These are phyloP conservation scores for Perithous albicinctus DNA, from an alignment of 2,888 invertebrate species.

Conservation along the genomic window DNA sequence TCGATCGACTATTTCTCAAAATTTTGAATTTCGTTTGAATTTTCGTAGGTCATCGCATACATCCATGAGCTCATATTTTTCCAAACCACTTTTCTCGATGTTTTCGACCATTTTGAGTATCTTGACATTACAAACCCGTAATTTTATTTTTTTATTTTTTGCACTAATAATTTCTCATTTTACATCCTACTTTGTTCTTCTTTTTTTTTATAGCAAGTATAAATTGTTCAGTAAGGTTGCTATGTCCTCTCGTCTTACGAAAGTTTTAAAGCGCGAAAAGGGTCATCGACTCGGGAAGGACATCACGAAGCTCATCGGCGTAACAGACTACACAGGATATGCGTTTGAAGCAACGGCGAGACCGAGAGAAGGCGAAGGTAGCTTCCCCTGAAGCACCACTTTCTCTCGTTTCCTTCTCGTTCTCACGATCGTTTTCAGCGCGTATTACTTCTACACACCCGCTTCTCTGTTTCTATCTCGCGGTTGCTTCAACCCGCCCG, in stretches of 20 bases:
- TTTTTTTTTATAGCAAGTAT: too few relatives aligned
- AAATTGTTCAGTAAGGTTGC: too few relatives aligned
- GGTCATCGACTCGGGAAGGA: constrained; percentile 74
- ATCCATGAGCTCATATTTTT: too few relatives aligned
- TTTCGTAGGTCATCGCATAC: too few relatives aligned
- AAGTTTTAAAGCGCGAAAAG: constrained; percentile 77
- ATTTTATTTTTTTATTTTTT: too few relatives aligned
- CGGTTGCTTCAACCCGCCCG: constrained; percentile 46
- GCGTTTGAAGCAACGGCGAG: constrained; percentile 39
- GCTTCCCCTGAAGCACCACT: constrained; percentile 46
- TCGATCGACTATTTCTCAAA: too few relatives aligned
- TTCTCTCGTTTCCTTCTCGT: constrained; percentile 61
- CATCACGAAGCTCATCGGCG: constrained; percentile 68
- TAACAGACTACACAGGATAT: constrained; percentile 37
- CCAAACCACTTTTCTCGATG: too few relatives aligned
- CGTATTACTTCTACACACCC: constrained; percentile 32
- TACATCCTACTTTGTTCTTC: too few relatives aligned
- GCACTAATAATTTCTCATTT: too few relatives aligned
- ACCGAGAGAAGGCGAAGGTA: background rate
- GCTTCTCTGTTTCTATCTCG: constrained; percentile 62
- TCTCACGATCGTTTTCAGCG: constrained; percentile 64
- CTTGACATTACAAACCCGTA: too few relatives aligned
- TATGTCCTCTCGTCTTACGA: constrained; percentile 76
- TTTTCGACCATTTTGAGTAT: too few relatives aligned
- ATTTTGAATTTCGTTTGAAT: too few relatives aligned